phyloP scores from a whole-genome alignment of 2,797 vertebrate genomes.

The Morelia viridis region DNA sequence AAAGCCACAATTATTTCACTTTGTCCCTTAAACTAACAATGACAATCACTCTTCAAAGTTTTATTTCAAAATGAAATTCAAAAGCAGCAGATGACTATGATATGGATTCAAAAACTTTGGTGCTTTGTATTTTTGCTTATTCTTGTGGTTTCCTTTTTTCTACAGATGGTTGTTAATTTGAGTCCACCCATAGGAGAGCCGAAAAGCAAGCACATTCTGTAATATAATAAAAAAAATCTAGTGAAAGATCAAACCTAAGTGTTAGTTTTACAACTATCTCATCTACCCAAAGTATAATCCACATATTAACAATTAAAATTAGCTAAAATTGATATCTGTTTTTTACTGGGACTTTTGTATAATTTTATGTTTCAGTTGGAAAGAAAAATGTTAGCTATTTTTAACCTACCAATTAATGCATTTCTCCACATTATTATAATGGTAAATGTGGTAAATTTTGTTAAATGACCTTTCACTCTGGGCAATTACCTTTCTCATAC shows the following conservation, averaged over 20 bases:
- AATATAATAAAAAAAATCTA: constrained; percentile 31
- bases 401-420: neutral
- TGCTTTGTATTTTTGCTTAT: constrained; percentile 37
- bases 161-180: constrained; percentile 28
- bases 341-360: neutral
- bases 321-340: neutral
- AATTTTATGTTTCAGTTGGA: neutral
- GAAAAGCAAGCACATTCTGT: constrained; percentile 49
- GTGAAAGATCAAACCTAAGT: neutral
- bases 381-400: neutral
- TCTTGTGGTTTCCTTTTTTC: constrained; percentile 24
- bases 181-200: constrained; percentile 26
- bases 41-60: constrained; percentile 24
- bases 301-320: neutral
- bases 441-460: neutral
- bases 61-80: constrained; percentile 34
- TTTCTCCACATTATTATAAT: neutral
- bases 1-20: constrained; percentile 9
- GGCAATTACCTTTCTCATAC: neutral
- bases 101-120: constrained; percentile 27
- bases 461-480: neutral
- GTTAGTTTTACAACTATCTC: neutral
- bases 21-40: constrained; percentile 6
- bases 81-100: neutral
- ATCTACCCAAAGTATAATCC: neutral